Base-by-base conservation (phyloP, 2,113 vertebrate species). In the Megaleporinus macrocephalus region DNA sequence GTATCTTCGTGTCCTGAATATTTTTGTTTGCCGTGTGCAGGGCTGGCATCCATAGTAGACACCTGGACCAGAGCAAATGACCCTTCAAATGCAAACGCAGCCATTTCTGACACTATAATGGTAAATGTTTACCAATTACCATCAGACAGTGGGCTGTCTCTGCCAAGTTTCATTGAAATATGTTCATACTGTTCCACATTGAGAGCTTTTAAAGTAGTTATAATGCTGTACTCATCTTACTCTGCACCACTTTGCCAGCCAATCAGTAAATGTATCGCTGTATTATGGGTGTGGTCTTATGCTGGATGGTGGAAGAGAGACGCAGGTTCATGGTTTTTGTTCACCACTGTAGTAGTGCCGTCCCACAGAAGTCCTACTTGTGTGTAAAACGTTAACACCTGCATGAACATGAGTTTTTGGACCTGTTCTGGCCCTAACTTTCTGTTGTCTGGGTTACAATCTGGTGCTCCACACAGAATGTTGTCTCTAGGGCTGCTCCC, bases 361-460 rank as follows among this genome's bases (percentile, higher is more conserved):
- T 61, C 22, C 15, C 29, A 57, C 44, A 22, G 53, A 29, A 53
- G 27, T 12, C 18, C 22, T 27, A 57, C 22, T 57, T 20, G n/a
- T 47, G 53, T 79, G 65, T 79, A 13, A 70, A 70, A 57, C 6
- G 12, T 66, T 44, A 55, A 12, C 11, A 70, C 18, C 66, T 53
- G 27, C 61, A 78, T 66, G 75, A 79, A 33, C 63, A 69, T 33
- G 22, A 24, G 65, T n/a, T 68, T 29, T 68, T 36, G 22, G 9
- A 66, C 27, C 62, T 66, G 41, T 33, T 80, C 62, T 65, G n/a
- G 18, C 59, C 69, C n/a, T 73, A 30, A 15, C 14, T 18, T 51
- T 51, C 14, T 51, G 55, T 33, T 66, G 29, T 16, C 15, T 66
- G 27, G 27, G 14, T 66, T 18, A 11, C 29, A 66, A 33, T 33